Evolutionary conservation across 2,113 vertebrate genomes (phyloP).

Genomic region (Fregata magnificens): DNA sequence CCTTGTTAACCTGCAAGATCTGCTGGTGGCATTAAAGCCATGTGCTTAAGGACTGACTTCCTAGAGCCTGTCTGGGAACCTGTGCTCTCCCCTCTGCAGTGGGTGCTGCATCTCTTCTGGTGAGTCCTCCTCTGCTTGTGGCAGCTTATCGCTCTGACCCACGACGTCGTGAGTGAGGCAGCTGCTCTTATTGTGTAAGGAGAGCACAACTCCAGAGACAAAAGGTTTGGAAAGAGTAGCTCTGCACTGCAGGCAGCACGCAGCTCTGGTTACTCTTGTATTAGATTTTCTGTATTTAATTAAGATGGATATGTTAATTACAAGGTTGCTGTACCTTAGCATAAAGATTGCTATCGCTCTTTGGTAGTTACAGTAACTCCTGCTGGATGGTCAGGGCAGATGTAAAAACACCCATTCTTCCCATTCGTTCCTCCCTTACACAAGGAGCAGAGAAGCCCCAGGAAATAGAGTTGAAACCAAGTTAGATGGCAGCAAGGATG

Average conservation of each 20-base stretch:
- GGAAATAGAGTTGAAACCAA: background rate
- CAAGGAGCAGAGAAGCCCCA: background rate
- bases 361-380: background rate
- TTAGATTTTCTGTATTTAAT: slow-evolving; percentile 15
- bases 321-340: background rate
- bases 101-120: background rate
- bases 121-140: background rate
- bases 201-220: background rate
- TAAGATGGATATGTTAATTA: background rate
- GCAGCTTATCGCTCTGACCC: background rate
- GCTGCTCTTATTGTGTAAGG: background rate
- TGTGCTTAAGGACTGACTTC: background rate
- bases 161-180: fast-evolving
- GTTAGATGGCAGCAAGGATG: background rate
- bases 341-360: background rate
- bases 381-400: background rate
- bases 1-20: background rate
- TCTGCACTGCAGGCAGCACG: background rate
- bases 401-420: background rate
- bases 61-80: background rate
- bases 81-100: background rate
- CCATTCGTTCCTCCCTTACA: background rate
- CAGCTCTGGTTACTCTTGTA: background rate
- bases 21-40: background rate
- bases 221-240: background rate